These are phyloP conservation scores for Trematocara unimaculatum DNA, from an alignment of 2,113 vertebrate genomes.

Conservation along the genomic window DNA sequence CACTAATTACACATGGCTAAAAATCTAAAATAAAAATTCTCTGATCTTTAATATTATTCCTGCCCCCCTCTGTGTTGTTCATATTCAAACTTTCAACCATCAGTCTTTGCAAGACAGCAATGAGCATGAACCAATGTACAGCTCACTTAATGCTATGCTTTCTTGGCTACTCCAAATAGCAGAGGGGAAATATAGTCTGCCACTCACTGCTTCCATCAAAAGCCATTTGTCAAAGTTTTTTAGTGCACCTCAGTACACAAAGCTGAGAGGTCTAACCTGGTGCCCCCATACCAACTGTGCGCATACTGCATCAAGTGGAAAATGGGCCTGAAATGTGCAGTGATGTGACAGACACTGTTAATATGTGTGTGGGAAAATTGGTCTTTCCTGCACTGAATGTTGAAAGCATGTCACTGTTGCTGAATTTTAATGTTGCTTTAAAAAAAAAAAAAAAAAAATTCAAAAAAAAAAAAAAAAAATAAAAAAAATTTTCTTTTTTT, in stretches of 20 bases:
- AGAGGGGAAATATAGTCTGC: neutral
- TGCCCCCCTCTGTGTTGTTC: neutral
- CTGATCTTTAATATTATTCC: neutral
- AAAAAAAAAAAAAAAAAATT: neutral
- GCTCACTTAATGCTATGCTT: constrained; percentile 19
- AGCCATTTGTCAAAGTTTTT: constrained; percentile 54
- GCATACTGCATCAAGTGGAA: constrained; percentile 17
- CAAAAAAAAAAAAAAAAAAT: too few relatives aligned
- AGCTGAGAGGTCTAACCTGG: constrained; percentile 29
- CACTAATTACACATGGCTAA: constrained; percentile 25
- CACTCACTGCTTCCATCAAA: constrained; percentile 49
- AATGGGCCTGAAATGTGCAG: constrained; percentile 5
- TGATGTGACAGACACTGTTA: neutral
- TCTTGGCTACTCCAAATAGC: constrained; percentile 16
- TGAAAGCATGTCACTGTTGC: neutral
- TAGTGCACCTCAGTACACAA: constrained; percentile 38
- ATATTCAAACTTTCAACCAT: neutral
- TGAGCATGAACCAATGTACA: constrained; percentile 4
- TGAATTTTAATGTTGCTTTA: neutral
- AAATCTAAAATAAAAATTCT: neutral
- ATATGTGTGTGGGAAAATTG: neutral
- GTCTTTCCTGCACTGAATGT: neutral
- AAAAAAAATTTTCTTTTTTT: neutral
- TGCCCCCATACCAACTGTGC: constrained; percentile 18
- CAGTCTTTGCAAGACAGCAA: neutral